Percentiles rank a stretch among this genome's conserved stretches.
Conservation (phyloP, 2,888 invertebrate genomes). For the Drosophila quinaria region DNA sequence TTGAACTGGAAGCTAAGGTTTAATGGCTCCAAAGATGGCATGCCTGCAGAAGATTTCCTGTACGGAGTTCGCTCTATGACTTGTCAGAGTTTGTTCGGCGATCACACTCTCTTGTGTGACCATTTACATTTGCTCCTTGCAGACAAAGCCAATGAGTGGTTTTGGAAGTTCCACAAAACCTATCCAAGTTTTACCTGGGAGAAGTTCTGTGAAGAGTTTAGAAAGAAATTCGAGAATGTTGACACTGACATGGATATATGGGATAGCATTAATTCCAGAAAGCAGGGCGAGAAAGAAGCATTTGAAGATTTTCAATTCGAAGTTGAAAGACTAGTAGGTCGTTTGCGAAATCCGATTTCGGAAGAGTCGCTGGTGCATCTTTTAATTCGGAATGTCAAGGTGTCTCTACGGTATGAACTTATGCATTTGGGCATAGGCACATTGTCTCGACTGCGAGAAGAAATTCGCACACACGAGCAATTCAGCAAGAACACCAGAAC, state of each 20-base stretch:
- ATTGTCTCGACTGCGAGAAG: conserved; percentile 4
- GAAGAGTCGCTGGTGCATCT: conserved; percentile 8
- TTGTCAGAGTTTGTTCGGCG: conserved; percentile 4
- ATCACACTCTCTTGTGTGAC: conserved; percentile 9
- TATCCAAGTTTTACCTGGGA: conserved; percentile 8
- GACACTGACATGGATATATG: conserved; percentile 23
- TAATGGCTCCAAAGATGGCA: not conserved
- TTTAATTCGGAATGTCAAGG: not conserved
- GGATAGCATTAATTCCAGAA: conserved; percentile 5
- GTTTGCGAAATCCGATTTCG: not conserved
- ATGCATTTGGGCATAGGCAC: conserved; percentile 8
- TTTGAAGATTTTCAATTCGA: conserved; percentile 15
- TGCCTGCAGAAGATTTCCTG: conserved; percentile 5
- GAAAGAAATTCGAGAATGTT: conserved; percentile 6
- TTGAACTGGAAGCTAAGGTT: conserved; percentile 7
- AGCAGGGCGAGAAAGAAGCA: conserved; percentile 2
- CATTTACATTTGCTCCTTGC: conserved; percentile 12
- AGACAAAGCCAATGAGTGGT: conserved; percentile 28
- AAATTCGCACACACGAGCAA: conserved; percentile 11
- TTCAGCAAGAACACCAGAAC: not conserved
- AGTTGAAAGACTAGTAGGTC: conserved; percentile 5
- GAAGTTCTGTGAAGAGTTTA: conserved; percentile 15
- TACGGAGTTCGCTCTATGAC: conserved; percentile 12
- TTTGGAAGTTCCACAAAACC: conserved; percentile 13
- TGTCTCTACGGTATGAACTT: conserved; percentile 2